Evolutionary conservation across 1,140 invertebrate genomes (phyloP).

Genomic region (Paralvinella palmiformis): DNA sequence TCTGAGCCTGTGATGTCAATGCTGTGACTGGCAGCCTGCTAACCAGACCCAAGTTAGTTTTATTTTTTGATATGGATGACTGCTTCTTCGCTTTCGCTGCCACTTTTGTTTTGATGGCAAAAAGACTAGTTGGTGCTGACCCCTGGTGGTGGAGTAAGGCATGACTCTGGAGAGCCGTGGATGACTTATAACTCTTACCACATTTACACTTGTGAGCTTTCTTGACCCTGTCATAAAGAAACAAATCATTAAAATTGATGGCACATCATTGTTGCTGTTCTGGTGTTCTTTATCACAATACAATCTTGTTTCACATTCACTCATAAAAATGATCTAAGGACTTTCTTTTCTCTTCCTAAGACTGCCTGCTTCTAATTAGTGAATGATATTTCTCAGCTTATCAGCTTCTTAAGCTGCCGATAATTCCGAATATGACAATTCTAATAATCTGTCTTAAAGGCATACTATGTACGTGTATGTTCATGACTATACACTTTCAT

Average conservation of each 20-base stretch:
- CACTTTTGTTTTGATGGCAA: no score
- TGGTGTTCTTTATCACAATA: not conserved
- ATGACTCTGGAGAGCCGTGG: slow-evolving; percentile 68
- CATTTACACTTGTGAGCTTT: slow-evolving; percentile 74
- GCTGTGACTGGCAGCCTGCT: no score
- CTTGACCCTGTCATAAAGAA: slow-evolving; percentile 58
- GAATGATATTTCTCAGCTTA: not conserved
- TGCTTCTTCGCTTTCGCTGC: no score
- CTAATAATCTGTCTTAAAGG: no score
- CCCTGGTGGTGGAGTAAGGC: slow-evolving; percentile 34
- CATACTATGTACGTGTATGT: no score
- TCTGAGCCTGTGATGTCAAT: no score
- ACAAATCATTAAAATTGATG: slow-evolving; percentile 7
- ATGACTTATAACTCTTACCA: slow-evolving; percentile 75
- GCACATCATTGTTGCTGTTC: not conserved
- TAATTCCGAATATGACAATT: no score
- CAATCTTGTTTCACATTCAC: not conserved
- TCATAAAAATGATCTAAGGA: not conserved
- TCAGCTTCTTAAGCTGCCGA: not conserved
- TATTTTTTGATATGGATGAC: no score
- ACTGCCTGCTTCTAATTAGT: not conserved
- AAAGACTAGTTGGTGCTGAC: no score
- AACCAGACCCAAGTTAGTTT: no score
- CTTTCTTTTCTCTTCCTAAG: not conserved
- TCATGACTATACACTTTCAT: no score